Evolutionary conservation across 2,113 vertebrate genomes (phyloP), one percentile per base, ranked within the genome.

Genomic region (Xenopus laevis): DNA sequence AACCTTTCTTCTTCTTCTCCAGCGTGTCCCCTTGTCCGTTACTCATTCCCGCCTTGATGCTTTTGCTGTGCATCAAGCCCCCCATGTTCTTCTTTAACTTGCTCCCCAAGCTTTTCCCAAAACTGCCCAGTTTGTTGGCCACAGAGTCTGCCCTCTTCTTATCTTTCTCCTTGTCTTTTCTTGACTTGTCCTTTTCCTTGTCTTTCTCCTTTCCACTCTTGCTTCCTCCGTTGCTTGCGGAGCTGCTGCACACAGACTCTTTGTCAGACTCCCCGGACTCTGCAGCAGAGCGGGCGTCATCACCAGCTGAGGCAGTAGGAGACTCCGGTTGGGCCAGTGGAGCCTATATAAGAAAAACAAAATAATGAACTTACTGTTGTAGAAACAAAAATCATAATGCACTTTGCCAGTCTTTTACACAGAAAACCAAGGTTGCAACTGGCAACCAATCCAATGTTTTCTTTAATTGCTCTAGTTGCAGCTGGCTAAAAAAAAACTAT

Each of bases 31-130:
- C 81, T 65, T 88, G 87, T 23, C 87, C 80, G 0, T 85, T 84
- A 86, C 82, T 86, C 1, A 83, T 30, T 0, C 83, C 86, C 0
- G 84, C 89, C 68, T 86, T 91, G 0, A 70, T 16, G 0, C 81
- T 78, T 81, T 95, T 96, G 79, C 94, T 50, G 0, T 93, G 93
- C 96, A 99, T 98, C 79, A 99, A 79, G 0, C 96, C 96, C 0
- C 97, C 96, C 81, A 99, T 95, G 77, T 98, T 99, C 79, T 95
- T 97, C 84, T 94, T 97, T 15, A 99, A 87, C 74, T 96, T 97
- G 83, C 96, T 98, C 61, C 97, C 96, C 83, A 99, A 78, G 13
- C 91, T 99, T 81, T 98, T 98, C 17, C 97, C 95, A 0, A 99
- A 98, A 81, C 96, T 98, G 62, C 96, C 97, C 45, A 99, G 88